Evolutionary conservation across 2,797 vertebrate species (phyloP), one percentile per base, ranked within the genome.

Genomic region (Denticeps clupeoides): DNA sequence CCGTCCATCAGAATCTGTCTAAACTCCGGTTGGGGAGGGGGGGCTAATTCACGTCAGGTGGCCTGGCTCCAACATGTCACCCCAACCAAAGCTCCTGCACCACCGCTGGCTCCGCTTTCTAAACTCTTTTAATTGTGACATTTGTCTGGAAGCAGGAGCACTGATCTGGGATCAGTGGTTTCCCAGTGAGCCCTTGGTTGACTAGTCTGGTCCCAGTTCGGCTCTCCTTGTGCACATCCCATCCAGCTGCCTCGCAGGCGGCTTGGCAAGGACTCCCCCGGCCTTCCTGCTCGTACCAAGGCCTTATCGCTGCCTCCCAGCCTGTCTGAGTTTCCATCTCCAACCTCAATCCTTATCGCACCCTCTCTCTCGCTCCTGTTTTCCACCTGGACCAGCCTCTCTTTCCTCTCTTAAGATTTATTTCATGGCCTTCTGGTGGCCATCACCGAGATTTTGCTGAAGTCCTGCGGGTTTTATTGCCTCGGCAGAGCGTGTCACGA

Each of bases 1-100:
- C 54, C 54, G 53, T 62, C 59, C 48, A 26, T 68, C 65, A 72
- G 59, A 65, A n/a, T 55, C 53, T 55, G 56, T 67, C 63, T 59
- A 72, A 69, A 60, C 60, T 63, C 54, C 53, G 4, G 12, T 26
- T 7, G 37, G n/a, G n/a, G n/a, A n/a, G 45, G 35, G 44, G 47
- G 25, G 32, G 32, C 26, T n/a, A n/a, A n/a, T n/a, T n/a, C n/a
- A n/a, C n/a, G n/a, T n/a, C n/a, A n/a, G n/a, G n/a, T n/a, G n/a
- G n/a, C n/a, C n/a, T n/a, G n/a, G n/a, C n/a, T n/a, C n/a, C n/a
- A n/a, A n/a, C n/a, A n/a, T n/a, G n/a, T n/a, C n/a, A n/a, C n/a
- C n/a, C n/a, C n/a, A n/a, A n/a, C n/a, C n/a, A n/a, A n/a, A n/a
- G n/a, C n/a, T n/a, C n/a, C n/a, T n/a, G n/a, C n/a, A n/a, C n/a